Conservation (phyloP, 1,140 invertebrate species). For the Anastrepha ludens region DNA sequence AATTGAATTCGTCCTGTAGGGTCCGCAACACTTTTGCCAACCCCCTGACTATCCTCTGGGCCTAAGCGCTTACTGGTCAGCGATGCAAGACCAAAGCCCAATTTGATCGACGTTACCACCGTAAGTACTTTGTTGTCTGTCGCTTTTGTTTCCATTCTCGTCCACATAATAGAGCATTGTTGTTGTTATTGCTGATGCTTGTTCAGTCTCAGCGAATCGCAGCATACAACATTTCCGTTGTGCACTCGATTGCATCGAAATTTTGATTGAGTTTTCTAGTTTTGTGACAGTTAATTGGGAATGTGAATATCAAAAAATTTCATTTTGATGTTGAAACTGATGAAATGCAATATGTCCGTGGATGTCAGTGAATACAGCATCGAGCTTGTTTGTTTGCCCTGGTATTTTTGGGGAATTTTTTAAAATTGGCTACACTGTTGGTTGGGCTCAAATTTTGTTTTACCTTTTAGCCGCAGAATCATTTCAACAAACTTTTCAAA, state of each 20-base stretch:
- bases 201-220: background rate
- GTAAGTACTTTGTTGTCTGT: constrained; percentile 12
- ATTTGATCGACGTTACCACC: constrained; percentile 43
- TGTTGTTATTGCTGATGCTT: background rate
- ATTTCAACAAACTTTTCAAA: no score
- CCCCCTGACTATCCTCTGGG: background rate
- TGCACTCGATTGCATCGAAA: constrained; percentile 31
- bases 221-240: constrained; percentile 29
- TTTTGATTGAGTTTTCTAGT: constrained; percentile 48
- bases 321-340: background rate
- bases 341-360: background rate
- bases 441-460: no score
- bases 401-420: no score
- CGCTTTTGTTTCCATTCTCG: background rate
- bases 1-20: constrained; percentile 33
- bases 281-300: constrained; percentile 51
- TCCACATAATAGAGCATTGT: background rate
- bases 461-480: no score
- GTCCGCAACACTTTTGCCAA: background rate
- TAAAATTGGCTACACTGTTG: no score
- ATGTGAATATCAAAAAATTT: constrained; percentile 26
- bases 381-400: no score
- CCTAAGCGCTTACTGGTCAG: constrained; percentile 13
- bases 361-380: background rate
- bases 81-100: constrained; percentile 15